Conservation (phyloP, 1,140 invertebrate genomes). For the Drosophila nasuta region DNA sequence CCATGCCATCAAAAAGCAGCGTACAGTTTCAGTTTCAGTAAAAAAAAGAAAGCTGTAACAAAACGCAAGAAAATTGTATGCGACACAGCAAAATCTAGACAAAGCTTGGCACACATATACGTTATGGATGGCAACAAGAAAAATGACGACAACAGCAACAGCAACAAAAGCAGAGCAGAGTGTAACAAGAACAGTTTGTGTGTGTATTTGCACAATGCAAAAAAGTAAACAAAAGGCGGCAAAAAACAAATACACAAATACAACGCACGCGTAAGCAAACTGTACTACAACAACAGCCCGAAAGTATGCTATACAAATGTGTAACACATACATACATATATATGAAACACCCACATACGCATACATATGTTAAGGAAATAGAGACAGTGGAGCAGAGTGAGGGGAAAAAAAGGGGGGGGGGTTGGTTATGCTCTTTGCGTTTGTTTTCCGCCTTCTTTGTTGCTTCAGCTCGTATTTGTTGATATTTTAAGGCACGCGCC, state of each 20-base stretch:
- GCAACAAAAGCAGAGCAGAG: conserved; percentile 6
- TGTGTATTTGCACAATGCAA: conserved; percentile 67
- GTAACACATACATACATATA: conserved; percentile 41
- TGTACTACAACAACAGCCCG: conserved; percentile 45
- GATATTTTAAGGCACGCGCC: conserved; percentile 39
- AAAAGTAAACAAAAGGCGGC: conserved; percentile 70
- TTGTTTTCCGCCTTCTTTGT: conserved; percentile 40
- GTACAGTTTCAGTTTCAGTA: conserved; percentile 6
- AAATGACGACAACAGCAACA: neutral
- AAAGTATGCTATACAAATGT: conserved; percentile 73
- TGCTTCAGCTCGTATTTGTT: conserved; percentile 51
- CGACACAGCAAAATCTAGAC: conserved; percentile 66
- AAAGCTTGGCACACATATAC: conserved; percentile 73
- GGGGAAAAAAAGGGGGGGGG: neutral
- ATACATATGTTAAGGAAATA: neutral
- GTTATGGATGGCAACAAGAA: conserved; percentile 9
- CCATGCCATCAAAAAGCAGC: neutral
- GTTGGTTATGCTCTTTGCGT: conserved; percentile 31
- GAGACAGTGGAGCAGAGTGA: neutral
- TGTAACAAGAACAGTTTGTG: conserved; percentile 3
- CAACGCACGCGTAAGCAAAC: conserved; percentile 37
- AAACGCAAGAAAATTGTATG: conserved; percentile 46
- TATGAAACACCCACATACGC: conserved; percentile 5
- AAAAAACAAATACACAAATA: conserved; percentile 58
- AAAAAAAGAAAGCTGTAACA: neutral